Conservation (phyloP, 1,140 invertebrate genomes). For the Papilio machaon region DNA sequence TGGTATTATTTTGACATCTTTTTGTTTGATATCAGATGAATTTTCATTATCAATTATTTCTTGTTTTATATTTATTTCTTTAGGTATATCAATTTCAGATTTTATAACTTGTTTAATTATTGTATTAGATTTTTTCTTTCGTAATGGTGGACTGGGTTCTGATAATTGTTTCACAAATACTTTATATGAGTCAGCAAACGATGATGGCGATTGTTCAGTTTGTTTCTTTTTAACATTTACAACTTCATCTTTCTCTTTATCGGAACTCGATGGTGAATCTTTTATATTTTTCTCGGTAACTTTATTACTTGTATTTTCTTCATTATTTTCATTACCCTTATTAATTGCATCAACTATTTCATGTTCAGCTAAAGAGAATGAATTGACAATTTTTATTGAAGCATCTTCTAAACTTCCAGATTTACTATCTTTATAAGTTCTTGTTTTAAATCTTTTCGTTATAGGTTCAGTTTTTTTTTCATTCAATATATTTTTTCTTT, state of each 20-base stretch:
- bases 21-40: not conserved
- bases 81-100: not conserved
- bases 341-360: conserved; percentile 10
- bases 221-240: conserved; percentile 6
- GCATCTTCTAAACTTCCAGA: not conserved
- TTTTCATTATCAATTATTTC: conserved; percentile 39
- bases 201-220: conserved; percentile 36
- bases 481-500: conserved; percentile 25
- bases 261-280: not conserved
- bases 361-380: conserved; percentile 52
- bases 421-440: conserved; percentile 21
- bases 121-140: not conserved
- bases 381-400: conserved; percentile 53
- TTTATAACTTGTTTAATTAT: not conserved
- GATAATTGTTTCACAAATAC: conserved; percentile 62
- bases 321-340: not conserved
- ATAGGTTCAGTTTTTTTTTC: conserved; percentile 42
- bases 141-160: not conserved
- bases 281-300: not conserved
- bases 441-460: conserved; percentile 37
- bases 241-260: not conserved
- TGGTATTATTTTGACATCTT: conserved; percentile 39
- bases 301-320: conserved; percentile 33
- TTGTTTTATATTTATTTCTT: conserved; percentile 25
- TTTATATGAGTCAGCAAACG: conserved; percentile 68